Base-by-base conservation (phyloP, 2,888 invertebrate species). In the Magallana nippona region DNA sequence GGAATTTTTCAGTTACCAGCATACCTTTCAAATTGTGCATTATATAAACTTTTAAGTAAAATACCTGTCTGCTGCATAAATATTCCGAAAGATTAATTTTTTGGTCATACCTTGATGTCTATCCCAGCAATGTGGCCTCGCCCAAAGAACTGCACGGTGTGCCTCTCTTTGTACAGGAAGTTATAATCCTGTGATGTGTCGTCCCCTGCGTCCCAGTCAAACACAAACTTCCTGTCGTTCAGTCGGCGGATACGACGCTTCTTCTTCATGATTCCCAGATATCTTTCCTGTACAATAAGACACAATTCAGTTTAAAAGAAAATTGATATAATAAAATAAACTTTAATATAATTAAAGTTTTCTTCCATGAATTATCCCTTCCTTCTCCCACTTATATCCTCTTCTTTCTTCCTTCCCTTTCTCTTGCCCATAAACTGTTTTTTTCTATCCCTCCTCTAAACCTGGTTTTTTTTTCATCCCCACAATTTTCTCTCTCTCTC, bases 151-250 rank as follows among this genome's bases (percentile, higher is more conserved):
- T 94, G 94, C 1, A 94, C 91, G 95, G 98, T 98, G 95, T 99
- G 99, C 80, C 97, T 96, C 90, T 99, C 98, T 94, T 99, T 99
- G 93, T 99, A 99, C 32, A 99, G 95, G 86, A 96, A 96, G 94
- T 99, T 99, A 93, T 99, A 99, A 95, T 99, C 99, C 87, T 97
- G 96, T 2, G 98, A 98, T 0, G 99, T 99, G 93, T 99, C 99
- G 94, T 99, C 99, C 0, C 97, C 97, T 0, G 98, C 98, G 95
- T 99, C 99, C 99, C 99, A 99, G 95, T 99, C 99, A 94, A 99
- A 99, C 0, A 99, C 99, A 95, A 99, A 99, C 95, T 99, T 99
- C 19, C 99, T 95, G 93, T 99, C 99, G 95, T 99, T 99, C 71
- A 99, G 95, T 86, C 99, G 95, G 22, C 99, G 95, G 0, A 98